These are phyloP conservation scores for Petaurus breviceps DNA, from an alignment of 2,113 vertebrate species.

Conservation along the genomic window DNA sequence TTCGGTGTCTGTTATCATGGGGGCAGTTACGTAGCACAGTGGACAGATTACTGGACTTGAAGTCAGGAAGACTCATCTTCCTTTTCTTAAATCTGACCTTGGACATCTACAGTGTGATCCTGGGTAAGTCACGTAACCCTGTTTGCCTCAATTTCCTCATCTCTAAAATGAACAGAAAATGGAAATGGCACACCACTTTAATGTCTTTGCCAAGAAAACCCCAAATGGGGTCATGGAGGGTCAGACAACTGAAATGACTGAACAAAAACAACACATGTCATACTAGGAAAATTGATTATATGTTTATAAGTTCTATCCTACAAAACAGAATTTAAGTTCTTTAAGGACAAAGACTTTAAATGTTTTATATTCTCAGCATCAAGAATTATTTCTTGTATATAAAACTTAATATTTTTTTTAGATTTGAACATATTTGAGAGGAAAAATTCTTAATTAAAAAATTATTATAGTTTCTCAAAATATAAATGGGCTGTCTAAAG, in stretches of 20 bases:
- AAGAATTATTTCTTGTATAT: background rate
- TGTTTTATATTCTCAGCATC: background rate
- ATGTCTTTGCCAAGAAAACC: background rate
- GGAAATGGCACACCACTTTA: background rate
- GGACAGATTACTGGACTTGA: background rate
- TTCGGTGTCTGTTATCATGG: background rate
- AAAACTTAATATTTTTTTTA: background rate
- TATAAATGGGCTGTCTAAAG: background rate
- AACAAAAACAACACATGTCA: background rate
- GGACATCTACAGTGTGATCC: background rate
- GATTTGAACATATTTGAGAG: background rate
- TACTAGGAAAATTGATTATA: background rate
- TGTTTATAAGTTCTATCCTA: background rate
- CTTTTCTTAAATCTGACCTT: background rate
- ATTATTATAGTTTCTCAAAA: background rate
- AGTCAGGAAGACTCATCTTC: background rate
- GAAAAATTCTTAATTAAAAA: background rate
- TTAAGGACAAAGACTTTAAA: background rate
- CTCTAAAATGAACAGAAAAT: background rate
- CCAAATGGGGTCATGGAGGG: background rate
- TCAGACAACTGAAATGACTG: background rate
- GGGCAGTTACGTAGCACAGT: background rate
- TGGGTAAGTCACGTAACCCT: too few relatives aligned
- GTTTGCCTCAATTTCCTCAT: background rate
- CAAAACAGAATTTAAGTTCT: background rate